These are phyloP conservation scores for Silurus meridionalis DNA, from an alignment of 2,113 vertebrate genomes.

Conservation along the genomic window DNA sequence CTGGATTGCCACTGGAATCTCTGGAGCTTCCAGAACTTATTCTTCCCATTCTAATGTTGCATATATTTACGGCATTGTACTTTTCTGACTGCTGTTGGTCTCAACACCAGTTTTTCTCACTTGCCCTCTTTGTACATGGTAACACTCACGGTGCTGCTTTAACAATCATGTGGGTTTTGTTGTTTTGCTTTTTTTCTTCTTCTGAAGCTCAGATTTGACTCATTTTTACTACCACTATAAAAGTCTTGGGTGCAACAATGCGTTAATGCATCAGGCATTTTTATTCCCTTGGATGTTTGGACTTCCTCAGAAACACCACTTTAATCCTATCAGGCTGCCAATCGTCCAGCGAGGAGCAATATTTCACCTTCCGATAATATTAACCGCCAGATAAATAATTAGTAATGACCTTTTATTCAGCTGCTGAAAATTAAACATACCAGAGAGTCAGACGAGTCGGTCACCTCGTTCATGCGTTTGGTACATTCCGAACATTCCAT, in stretches of 20 bases:
- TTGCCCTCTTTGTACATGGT: background rate
- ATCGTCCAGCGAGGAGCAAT: too few relatives aligned
- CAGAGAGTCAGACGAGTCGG: too few relatives aligned
- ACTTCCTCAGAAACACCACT: background rate
- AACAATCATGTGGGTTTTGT: background rate
- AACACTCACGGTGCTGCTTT: background rate
- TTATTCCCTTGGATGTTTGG: background rate
- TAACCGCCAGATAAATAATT: background rate
- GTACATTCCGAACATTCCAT: too few relatives aligned
- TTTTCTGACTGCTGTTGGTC: background rate
- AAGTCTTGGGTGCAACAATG: background rate
- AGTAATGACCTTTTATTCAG: background rate
- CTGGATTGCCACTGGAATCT: background rate
- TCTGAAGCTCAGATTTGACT: background rate
- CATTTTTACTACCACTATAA: background rate
- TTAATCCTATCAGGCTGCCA: background rate
- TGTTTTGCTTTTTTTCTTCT: background rate
- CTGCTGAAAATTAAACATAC: background rate
- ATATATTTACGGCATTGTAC: background rate
- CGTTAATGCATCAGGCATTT: too few relatives aligned
- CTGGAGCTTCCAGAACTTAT: background rate
- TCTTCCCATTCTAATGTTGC: too few relatives aligned
- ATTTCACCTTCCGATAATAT: background rate
- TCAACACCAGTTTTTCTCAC: background rate
- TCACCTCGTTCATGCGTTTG: too few relatives aligned